Evolutionary conservation across 2,888 invertebrate genomes (phyloP).

Genomic region (Subacronicta megacephala): DNA sequence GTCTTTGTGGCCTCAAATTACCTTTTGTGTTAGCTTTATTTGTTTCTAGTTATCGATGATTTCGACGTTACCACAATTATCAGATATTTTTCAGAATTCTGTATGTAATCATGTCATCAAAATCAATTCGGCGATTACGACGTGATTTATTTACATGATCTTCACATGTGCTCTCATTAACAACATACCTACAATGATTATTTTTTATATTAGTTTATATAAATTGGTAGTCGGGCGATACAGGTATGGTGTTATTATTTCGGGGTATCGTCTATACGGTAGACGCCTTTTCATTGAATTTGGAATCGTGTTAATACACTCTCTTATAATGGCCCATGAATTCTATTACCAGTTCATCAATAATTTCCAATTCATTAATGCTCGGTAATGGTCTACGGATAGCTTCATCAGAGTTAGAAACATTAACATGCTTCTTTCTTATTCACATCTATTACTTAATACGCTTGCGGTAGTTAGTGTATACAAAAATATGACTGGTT

Average conservation of each 20-base stretch:
- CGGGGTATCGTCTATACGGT: slow-evolving; percentile 54
- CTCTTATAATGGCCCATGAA: slow-evolving; percentile 7
- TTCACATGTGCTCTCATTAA: too few relatives aligned
- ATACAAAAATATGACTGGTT: slow-evolving; percentile 79
- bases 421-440: slow-evolving; percentile 53
- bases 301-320: slow-evolving; percentile 15
- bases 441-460: slow-evolving; percentile 75
- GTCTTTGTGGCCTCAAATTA: slow-evolving; percentile 64
- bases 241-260: slow-evolving; percentile 62
- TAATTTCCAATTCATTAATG: slow-evolving; percentile 21
- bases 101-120: too few relatives aligned
- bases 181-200: too few relatives aligned
- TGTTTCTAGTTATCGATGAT: slow-evolving; percentile 22
- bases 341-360: slow-evolving; percentile 15
- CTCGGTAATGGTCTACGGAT: slow-evolving; percentile 11
- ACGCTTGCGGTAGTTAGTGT: slow-evolving; percentile 75
- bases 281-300: slow-evolving; percentile 46
- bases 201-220: too few relatives aligned
- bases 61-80: slow-evolving; percentile 18
- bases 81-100: slow-evolving; percentile 10
- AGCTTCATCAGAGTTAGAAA: slow-evolving; percentile 28
- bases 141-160: too few relatives aligned
- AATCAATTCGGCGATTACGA: too few relatives aligned
- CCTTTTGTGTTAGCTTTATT: slow-evolving; percentile 46
- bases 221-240: slow-evolving; percentile 67